Base-by-base conservation (phyloP, 2,113 vertebrate species). In the Cyanocitta stelleri region DNA sequence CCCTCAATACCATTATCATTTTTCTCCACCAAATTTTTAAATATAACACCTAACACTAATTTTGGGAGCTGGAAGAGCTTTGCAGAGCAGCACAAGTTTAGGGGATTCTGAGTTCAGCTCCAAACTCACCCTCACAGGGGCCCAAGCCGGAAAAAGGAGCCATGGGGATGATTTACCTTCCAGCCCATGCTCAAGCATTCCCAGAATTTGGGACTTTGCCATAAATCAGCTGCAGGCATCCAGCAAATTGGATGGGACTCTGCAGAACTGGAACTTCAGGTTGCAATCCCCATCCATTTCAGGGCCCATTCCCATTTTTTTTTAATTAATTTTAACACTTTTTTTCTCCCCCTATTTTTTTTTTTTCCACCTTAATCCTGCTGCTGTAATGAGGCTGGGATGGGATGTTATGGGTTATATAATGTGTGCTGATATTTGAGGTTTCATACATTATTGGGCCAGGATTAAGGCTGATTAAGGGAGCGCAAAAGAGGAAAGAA, bases 281-380 rank as follows among this genome's bases (percentile, higher is more conserved):
- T 90, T 88, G 85, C 26, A 67, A 35, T 74, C 73, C 74, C 46
- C 80, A 32, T 9, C n/a, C 37, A 8, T 54, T 95, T 62, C 35
- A 94, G 33, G 22, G 30, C 52, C 85, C n/a, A 14, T 55, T 93
- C 58, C 62, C 79, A 51, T 79, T 95, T 54, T 19, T 19, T 3
- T n/a, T 69, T 49, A 35, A 79, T 73, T 79, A 13, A 82, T 72
- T 94, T 75, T 61, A 41, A 9, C 0, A 0, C 14, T 11, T 29
- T 68, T 75, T 55, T 56, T 3, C 2, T 4, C 2, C 3, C 6
- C 6, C 2, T 4, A 1, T 2, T 3, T 3, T 46, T 35, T n/a
- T 27, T 33, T 22, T 11, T 3, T 2, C 3, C 26, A 10, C 13
- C 6, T 3, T 23, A 64, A 43, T 74, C 39, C 35, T 74, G 35